A percentile compares a stretch with the other conserved stretches of the same genome.
Evolutionary conservation across 1,140 invertebrate genomes (phyloP).

Genomic region (Radopholus similis): DNA sequence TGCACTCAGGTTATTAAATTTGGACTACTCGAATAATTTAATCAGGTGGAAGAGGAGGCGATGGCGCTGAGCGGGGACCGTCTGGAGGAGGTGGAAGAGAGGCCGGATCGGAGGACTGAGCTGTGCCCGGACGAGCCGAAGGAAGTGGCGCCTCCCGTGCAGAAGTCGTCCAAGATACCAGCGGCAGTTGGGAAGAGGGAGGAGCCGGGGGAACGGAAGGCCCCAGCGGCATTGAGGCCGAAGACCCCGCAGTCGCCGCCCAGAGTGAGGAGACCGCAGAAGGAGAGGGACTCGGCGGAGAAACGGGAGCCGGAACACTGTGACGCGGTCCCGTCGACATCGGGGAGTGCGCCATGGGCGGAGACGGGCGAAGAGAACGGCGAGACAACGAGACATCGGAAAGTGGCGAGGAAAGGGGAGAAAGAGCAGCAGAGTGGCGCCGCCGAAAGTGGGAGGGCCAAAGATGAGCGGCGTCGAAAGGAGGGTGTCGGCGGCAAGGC

Average conservation of each 20-base stretch:
- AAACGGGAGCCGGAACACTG: background rate
- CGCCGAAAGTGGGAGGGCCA: background rate
- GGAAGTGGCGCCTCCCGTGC: no score
- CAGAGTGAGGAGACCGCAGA: no score
- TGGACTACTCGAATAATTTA: background rate
- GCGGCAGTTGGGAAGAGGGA: no score
- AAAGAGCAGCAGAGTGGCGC: no score
- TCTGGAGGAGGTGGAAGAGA: background rate
- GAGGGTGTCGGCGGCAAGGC: background rate
- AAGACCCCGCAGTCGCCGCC: no score
- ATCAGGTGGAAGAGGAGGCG: conserved; percentile 5
- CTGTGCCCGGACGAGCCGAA: background rate
- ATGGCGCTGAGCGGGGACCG: background rate
- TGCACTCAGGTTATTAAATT: no score
- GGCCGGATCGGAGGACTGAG: background rate
- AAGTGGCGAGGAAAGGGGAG: background rate
- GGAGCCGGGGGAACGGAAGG: no score
- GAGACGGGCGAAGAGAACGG: background rate
- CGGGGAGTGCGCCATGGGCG: background rate
- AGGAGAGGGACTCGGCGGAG: background rate
- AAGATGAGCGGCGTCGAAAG: background rate
- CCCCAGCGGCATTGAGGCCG: no score
- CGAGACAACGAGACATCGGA: background rate
- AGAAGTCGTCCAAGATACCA: no score
- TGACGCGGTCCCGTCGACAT: background rate